phyloP scores from a whole-genome alignment of 2,113 vertebrate genomes.

The Oceanodroma tethys region DNA sequence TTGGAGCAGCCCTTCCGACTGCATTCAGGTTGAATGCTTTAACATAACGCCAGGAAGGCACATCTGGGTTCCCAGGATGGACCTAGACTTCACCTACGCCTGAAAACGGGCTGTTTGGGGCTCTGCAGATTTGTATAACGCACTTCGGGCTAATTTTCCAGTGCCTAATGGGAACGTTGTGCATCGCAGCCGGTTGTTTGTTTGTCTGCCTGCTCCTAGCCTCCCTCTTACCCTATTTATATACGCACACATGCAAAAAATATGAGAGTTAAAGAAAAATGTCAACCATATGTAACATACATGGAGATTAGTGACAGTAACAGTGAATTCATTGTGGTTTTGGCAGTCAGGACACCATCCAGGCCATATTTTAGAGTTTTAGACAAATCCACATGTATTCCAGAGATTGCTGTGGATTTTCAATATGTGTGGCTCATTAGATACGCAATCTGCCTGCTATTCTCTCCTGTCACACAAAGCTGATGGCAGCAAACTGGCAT shows the following conservation, averaged over 20 bases:
- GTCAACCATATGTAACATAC: conserved; percentile 55
- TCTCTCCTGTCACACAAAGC: conserved; percentile 65
- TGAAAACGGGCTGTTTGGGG: background rate
- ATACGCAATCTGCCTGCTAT: conserved; percentile 58
- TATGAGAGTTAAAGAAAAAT: conserved; percentile 59
- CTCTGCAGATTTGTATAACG: background rate
- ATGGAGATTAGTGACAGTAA: conserved; percentile 57
- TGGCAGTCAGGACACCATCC: conserved; percentile 53
- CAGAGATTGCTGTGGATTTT: conserved; percentile 62
- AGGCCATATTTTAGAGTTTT: conserved; percentile 64
- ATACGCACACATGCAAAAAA: conserved; percentile 48
- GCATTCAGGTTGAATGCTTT: background rate
- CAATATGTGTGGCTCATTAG: conserved; percentile 56
- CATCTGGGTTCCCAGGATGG: background rate
- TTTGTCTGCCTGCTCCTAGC: conserved; percentile 52
- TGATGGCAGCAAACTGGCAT: conserved; percentile 69
- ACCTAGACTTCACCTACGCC: background rate
- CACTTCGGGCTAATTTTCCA: background rate
- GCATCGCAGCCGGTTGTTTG: conserved; percentile 50
- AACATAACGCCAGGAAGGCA: background rate
- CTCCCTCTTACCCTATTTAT: conserved; percentile 48
- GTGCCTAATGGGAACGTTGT: conserved; percentile 23
- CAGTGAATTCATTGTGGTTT: conserved; percentile 61
- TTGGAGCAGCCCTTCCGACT: background rate
- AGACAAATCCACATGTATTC: conserved; percentile 52